Conservation (phyloP, 2,888 invertebrate species). For the Hemithea aestivaria region DNA sequence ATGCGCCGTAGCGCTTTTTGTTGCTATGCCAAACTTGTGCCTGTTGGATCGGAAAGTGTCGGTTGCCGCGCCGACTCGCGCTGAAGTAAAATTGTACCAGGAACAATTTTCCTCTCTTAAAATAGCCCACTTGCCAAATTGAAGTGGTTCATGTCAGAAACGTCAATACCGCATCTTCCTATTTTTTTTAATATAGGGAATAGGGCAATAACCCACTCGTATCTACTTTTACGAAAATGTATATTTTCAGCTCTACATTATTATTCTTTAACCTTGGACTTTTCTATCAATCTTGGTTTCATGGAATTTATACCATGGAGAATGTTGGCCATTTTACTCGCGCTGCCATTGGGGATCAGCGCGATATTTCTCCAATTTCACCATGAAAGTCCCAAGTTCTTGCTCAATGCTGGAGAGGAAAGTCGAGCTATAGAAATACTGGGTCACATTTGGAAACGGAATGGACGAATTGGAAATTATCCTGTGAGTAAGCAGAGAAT, state of each 20-base stretch:
- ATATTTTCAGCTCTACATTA: slow-evolving; percentile 14
- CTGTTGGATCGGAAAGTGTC: too few species aligned
- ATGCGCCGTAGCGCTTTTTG: too few species aligned
- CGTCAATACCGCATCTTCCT: too few species aligned
- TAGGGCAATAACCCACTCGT: too few species aligned
- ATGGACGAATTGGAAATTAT: slow-evolving; percentile 46
- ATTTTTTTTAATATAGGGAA: too few species aligned
- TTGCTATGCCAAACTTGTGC: too few species aligned
- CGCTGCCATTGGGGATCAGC: slow-evolving; percentile 78
- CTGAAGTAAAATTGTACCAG: too few species aligned
- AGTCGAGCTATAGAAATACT: slow-evolving; percentile 78
- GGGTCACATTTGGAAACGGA: slow-evolving; percentile 72
- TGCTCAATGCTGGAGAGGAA: slow-evolving; percentile 79
- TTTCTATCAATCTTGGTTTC: slow-evolving; percentile 26
- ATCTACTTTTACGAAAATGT: too few species aligned
- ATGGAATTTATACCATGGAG: slow-evolving; percentile 46
- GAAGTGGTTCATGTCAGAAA: too few species aligned
- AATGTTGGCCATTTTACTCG: slow-evolving; percentile 44
- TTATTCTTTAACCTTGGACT: slow-evolving; percentile 1
- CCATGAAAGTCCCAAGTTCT: slow-evolving; percentile 85
- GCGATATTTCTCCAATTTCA: slow-evolving; percentile 70
- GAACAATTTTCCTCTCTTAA: too few species aligned
- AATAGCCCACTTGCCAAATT: too few species aligned
- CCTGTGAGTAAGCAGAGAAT: slow-evolving; percentile 28
- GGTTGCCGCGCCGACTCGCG: too few species aligned